These are phyloP conservation scores for Hormiphora californensis DNA, from an alignment of 37 sponge, comb jelly and placozoan species.

Conservation along the genomic window DNA sequence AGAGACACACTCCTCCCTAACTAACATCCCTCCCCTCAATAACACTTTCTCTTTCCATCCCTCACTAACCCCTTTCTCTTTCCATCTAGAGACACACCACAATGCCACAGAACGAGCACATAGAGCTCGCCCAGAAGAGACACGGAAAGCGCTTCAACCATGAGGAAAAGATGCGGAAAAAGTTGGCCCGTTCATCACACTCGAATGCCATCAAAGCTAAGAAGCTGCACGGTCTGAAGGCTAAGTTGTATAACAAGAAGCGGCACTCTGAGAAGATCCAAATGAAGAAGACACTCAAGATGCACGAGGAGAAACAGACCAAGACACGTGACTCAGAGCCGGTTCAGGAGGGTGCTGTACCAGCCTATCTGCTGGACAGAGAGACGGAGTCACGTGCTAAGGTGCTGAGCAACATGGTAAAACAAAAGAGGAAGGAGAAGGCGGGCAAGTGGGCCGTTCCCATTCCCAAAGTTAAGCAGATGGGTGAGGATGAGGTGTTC, in stretches of 20 bases:
- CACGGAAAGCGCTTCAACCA: constrained; percentile 90
- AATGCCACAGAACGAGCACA: constrained; percentile 98
- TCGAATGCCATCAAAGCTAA: constrained; percentile 66
- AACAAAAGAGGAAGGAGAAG: constrained; percentile 99
- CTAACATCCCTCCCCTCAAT: no score
- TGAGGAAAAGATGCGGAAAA: constrained; percentile 89
- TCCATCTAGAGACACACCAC: no score
- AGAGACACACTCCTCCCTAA: no score
- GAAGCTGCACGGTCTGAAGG: constrained; percentile 95
- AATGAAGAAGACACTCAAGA: constrained; percentile 89
- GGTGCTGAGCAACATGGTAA: constrained; percentile 93
- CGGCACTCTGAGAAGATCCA: constrained; percentile 84
- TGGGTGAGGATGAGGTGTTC: constrained; percentile 94
- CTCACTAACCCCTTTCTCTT: no score
- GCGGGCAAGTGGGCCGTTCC: constrained; percentile 99
- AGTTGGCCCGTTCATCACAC: constrained; percentile 78
- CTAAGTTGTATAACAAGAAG: constrained; percentile 94
- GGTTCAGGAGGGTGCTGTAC: constrained; percentile 91
- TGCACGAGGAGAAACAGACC: constrained; percentile 81
- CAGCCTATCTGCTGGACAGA: constrained; percentile 94
- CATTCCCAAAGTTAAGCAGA: constrained; percentile 86
- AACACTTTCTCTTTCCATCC: no score
- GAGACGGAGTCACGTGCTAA: constrained; percentile 91
- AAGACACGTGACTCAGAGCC: constrained; percentile 76
- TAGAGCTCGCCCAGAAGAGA: constrained; percentile 80